Conservation (phyloP, 2,888 invertebrate species). For the Meteorus colon region DNA sequence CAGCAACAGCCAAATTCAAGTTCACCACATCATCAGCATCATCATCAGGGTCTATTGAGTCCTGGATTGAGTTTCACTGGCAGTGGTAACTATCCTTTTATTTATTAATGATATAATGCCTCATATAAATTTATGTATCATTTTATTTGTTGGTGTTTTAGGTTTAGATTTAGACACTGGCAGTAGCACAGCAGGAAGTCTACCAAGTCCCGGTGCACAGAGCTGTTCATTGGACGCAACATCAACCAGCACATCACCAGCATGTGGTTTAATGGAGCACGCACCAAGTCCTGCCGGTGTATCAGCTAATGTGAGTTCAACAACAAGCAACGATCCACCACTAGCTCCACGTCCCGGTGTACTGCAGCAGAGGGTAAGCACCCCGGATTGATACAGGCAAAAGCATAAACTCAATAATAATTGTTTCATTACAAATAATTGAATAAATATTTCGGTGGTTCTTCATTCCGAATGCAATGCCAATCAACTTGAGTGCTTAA, state of each 20-base stretch:
- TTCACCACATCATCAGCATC: conserved; percentile 66
- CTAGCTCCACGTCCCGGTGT: conserved; percentile 79
- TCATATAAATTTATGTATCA: not conserved
- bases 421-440: conserved; percentile 31
- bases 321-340: conserved; percentile 76
- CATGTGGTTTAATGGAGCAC: conserved; percentile 70
- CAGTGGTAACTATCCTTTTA: conserved; percentile 70
- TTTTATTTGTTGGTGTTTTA: conserved; percentile 43
- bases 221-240: conserved; percentile 82
- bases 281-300: conserved; percentile 68
- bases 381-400: conserved; percentile 74
- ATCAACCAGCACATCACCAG: conserved; percentile 69
- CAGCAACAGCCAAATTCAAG: conserved; percentile 74
- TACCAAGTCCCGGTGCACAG: conserved; percentile 86
- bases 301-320: conserved; percentile 79
- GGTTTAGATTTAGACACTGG: conserved; percentile 82
- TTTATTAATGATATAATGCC: too few relatives aligned
- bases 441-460: conserved; percentile 14
- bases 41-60: conserved; percentile 73
- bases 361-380: conserved; percentile 93
- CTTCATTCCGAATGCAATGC: conserved; percentile 64
- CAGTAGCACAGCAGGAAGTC: conserved; percentile 82
- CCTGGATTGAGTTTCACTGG: conserved; percentile 79
- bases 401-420: conserved; percentile 60
- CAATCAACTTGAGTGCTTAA: conserved; percentile 71